Conservation (phyloP, 1,140 invertebrate species). For the Cepaea nemoralis region DNA sequence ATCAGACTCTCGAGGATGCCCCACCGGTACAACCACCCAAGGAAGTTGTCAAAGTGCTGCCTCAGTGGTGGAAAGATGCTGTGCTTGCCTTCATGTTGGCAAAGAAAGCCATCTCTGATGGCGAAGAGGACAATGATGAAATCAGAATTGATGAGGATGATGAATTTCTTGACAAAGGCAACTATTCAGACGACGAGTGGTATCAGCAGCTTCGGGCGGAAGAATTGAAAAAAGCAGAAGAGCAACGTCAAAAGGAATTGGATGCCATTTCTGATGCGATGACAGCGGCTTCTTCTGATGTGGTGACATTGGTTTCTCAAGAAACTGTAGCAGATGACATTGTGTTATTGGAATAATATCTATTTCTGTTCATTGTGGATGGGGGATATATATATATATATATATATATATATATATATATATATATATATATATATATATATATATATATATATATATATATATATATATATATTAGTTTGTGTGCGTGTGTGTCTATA, state of each 20-base stretch:
- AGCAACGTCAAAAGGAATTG: neutral
- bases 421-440: neutral
- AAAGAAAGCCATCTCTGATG: conserved; percentile 21
- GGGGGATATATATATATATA: too few relatives aligned
- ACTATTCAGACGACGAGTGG: conserved; percentile 40
- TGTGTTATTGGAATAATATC: too few relatives aligned
- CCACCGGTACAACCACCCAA: neutral
- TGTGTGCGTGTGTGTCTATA: too few relatives aligned
- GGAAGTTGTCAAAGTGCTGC: neutral
- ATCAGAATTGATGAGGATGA: conserved; percentile 12
- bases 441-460: neutral
- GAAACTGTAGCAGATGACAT: neutral
- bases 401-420: neutral
- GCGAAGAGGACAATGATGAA: neutral
- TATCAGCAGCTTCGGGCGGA: neutral
- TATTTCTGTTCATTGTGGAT: too few relatives aligned
- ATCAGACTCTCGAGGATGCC: neutral
- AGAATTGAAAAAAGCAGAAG: neutral
- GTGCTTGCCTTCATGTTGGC: conserved; percentile 19
- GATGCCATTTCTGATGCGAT: neutral
- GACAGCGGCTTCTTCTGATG: neutral
- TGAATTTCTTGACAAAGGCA: conserved; percentile 31
- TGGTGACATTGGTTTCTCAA: neutral
- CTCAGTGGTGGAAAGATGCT: conserved; percentile 38
- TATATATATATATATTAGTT: neutral